Base-by-base conservation (phyloP, 2,888 invertebrate species). In the Drosophila dives region DNA sequence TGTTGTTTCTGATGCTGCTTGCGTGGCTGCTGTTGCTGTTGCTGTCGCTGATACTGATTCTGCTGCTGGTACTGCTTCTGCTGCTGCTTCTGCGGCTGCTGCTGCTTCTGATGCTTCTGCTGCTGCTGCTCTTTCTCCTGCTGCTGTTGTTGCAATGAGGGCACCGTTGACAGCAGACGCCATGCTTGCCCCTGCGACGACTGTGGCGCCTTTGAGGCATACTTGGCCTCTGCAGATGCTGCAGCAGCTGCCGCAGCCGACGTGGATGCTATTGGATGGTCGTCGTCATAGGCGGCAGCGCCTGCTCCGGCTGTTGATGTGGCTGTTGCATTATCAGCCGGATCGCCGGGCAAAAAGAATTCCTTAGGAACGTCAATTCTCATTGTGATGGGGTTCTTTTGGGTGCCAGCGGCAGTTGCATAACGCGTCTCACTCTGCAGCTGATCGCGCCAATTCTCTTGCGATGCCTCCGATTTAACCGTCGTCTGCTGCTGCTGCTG, bases 331-430 rank as follows among this genome's bases (percentile, higher is more conserved):
- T n/a, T 55, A 10, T 11, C 45, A 17, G 49, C 2, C 5, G 49
- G 62, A 15, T 0, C 36, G 7, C 64, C 64, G 8, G 82, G 80
- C 38, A 65, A 40, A 3, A 59, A 29, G 42, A 84, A 83, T 1
- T 80, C 81, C 0, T 83, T 70, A 10, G 66, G 20, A n/a, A 86
- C 60, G 10, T 49, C 7, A 0, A 78, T 72, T 12, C 81, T 84
- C 77, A 85, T 80, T 26, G 83, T 85, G 6, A 81, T 83, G 11
- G 34, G 33, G 26, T 76, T 69, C 15, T 40, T 32, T 1, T 67
- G 62, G 11, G 51, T 45, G 3, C 75, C 65, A 3, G 72, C 75
- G 1, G 72, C 79, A 0, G 81, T 84, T 0, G 65, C 10, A 36
- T 73, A 84, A 1, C 83, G 83, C 0, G 36, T 12, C 36, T 61